Evolutionary conservation across 1,140 invertebrate genomes (phyloP).

Genomic region (Apis dorsata): DNA sequence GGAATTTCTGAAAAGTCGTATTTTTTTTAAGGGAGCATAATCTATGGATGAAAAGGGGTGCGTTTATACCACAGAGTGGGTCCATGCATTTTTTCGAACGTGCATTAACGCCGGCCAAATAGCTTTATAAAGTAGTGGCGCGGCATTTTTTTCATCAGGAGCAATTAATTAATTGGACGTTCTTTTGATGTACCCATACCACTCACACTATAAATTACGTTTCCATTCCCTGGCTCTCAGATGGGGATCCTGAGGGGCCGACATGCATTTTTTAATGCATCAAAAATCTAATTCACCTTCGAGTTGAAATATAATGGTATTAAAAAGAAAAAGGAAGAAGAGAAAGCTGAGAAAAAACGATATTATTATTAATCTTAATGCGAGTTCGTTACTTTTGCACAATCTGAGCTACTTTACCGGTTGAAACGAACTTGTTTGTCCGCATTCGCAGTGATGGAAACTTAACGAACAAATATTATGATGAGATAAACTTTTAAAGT

Average conservation of each 20-base stretch:
- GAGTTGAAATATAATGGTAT: constrained; percentile 5
- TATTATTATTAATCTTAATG: constrained; percentile 28
- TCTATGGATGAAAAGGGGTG: not conserved
- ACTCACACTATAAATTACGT: constrained; percentile 38
- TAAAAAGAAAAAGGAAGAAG: no score
- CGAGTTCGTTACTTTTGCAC: constrained; percentile 31
- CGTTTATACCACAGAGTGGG: not conserved
- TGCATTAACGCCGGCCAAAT: constrained; percentile 17
- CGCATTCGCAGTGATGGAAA: not conserved
- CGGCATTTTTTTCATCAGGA: constrained; percentile 9
- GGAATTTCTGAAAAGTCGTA: not conserved
- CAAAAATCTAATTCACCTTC: constrained; percentile 27
- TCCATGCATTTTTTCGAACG: constrained; percentile 9
- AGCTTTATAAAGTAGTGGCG: constrained; percentile 11
- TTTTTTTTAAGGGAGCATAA: not conserved
- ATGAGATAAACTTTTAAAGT: not conserved
- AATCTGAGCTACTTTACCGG: not conserved
- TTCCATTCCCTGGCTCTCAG: constrained; percentile 38
- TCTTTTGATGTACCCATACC: constrained; percentile 50
- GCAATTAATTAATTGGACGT: constrained; percentile 51
- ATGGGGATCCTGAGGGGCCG: not conserved
- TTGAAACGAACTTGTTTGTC: not conserved
- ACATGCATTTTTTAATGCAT: constrained; percentile 46
- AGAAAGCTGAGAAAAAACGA: no score
- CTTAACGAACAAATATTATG: not conserved